Base-by-base conservation (phyloP, 2,113 vertebrate genomes). In the Halichoeres trimaculatus region DNA sequence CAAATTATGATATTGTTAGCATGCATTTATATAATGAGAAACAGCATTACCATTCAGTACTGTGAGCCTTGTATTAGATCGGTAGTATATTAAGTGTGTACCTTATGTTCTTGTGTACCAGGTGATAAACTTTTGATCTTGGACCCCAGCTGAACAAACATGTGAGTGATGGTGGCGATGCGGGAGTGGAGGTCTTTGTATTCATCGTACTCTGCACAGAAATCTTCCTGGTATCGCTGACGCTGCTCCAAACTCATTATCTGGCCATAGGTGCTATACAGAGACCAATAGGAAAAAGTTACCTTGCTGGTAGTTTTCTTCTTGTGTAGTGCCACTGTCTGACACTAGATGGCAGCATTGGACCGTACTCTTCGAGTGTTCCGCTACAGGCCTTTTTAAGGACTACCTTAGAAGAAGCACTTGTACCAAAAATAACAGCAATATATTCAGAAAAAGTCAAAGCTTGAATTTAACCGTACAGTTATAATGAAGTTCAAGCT, bases 71-170 rank as follows among this genome's bases (percentile, higher is more conserved):
- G 30, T 30, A 17, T 62, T 16, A 61, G 20, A 55, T 26, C 1
- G 55, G 13, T 2, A 34, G 17, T 13, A 6, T 35, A 17, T 48
- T 20, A 4, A 20, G 10, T 35, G 30, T 23, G 17, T 84, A 95
- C 95, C 93, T 96, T 96, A 74, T 91, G 80, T 75, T 96, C 90
- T 20, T 90, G 88, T 0, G 91, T 95, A 60, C 95, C 96, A 10
- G 84, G 92, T 23, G 92, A 92, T 80, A 94, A 66, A 13, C 22
- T 92, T 78, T 95, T 95, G 78, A 95, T 95, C 82, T 94, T 95
- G n/a, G 93, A 93, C 53, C 92, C 95, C 45, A 96, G 91, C 14
- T 95, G 94, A 53, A 93, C 73, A 70, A 96, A 96, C 62, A 89
- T 94, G 62, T 86, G 86, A 60, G 94, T 96, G 61, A 94, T 86